Evolutionary conservation across 2,113 vertebrate genomes (phyloP).

Genomic region (Sebastes schlegelii): DNA sequence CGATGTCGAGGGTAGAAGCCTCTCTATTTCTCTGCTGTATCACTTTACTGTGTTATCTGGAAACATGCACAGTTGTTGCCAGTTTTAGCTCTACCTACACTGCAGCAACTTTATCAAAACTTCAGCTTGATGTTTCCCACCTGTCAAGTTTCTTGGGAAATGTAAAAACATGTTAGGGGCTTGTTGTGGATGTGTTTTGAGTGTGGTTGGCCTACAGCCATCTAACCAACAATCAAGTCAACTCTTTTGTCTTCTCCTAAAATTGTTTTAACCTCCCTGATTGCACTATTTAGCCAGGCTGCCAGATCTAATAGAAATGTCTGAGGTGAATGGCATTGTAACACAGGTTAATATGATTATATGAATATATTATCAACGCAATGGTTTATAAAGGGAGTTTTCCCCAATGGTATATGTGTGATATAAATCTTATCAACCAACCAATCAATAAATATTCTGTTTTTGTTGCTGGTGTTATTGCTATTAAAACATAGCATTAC

Average conservation of each 20-base stretch:
- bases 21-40: slow-evolving; percentile 30
- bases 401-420: too few relatives aligned
- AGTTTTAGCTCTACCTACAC: neutral
- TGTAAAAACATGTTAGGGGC: neutral
- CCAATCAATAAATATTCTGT: neutral
- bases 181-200: neutral
- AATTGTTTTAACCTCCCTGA: neutral
- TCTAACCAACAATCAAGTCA: neutral
- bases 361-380: neutral
- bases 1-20: neutral
- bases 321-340: neutral
- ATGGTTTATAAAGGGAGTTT: neutral
- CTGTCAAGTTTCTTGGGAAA: neutral
- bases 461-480: neutral
- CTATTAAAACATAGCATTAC: neutral
- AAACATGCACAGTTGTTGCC: slow-evolving; percentile 1
- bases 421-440: neutral
- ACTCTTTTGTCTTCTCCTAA: neutral
- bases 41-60: slow-evolving; percentile 40
- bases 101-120: neutral
- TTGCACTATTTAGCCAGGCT: neutral
- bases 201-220: neutral
- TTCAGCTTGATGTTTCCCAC: neutral
- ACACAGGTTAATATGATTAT: neutral
- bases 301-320: neutral